phyloP scores from a whole-genome alignment of 2,888 invertebrate genomes.

The Caenorhabditis sp. region DNA sequence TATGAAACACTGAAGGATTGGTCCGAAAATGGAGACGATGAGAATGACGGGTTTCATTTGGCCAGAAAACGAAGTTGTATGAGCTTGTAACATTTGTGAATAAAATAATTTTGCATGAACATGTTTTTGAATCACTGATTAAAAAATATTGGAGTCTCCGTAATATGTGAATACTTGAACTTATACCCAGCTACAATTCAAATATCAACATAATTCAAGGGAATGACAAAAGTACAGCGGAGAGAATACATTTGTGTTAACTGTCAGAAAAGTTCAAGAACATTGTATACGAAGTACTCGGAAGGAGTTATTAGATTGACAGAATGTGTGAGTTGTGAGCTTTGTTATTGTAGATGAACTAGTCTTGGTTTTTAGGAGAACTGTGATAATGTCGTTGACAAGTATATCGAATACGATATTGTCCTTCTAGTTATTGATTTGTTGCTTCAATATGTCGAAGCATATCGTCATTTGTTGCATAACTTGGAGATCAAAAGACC shows the following conservation, averaged over 20 bases:
- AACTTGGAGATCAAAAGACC: slow-evolving; percentile 78
- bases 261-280: slow-evolving; percentile 48
- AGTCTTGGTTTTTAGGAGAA: slow-evolving; percentile 76
- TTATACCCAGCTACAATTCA: too few species aligned
- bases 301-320: slow-evolving; percentile 62
- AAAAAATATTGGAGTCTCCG: not conserved
- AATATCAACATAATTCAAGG: not conserved
- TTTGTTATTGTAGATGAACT: not conserved
- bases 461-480: slow-evolving; percentile 85
- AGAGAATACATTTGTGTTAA: slow-evolving; percentile 58
- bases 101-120: too few species aligned
- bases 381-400: slow-evolving; percentile 83
- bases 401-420: slow-evolving; percentile 90
- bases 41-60: slow-evolving; percentile 16
- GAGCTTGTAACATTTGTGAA: slow-evolving; percentile 10
- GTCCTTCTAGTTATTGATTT: slow-evolving; percentile 86
- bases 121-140: not conserved
- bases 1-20: slow-evolving; percentile 24
- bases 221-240: not conserved
- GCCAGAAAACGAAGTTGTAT: slow-evolving; percentile 20
- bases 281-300: slow-evolving; percentile 60
- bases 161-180: not conserved
- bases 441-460: slow-evolving; percentile 82
- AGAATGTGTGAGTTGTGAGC: slow-evolving; percentile 62
- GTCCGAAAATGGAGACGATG: slow-evolving; percentile 16